A percentile compares a stretch with the other conserved stretches of the same genome.
phyloP scores from a whole-genome alignment of 2,113 vertebrate species.

The Syngnathus typhle region DNA sequence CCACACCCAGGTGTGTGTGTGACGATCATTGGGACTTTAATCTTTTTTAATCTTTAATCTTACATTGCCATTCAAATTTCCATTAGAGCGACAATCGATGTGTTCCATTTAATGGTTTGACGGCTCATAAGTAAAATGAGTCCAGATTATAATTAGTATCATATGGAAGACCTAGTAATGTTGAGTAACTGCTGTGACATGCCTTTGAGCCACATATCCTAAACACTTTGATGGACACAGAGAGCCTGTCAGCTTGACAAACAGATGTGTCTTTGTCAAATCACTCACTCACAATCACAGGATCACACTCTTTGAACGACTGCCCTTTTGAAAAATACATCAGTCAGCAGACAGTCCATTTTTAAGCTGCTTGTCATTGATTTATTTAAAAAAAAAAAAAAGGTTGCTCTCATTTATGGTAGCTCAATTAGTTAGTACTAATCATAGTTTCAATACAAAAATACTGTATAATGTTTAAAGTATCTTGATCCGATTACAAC shows the following conservation, averaged over 20 bases:
- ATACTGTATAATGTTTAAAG: too few relatives aligned
- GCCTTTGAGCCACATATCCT: slow-evolving; percentile 17
- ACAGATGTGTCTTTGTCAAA: slow-evolving; percentile 42
- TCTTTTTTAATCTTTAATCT: too few relatives aligned
- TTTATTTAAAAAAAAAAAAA: neutral
- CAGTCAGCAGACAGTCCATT: slow-evolving; percentile 55
- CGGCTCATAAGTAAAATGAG: neutral
- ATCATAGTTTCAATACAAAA: too few relatives aligned
- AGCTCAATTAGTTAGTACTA: too few relatives aligned
- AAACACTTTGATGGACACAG: slow-evolving; percentile 40
- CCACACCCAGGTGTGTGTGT: too few relatives aligned
- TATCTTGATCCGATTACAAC: too few relatives aligned
- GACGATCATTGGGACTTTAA: too few relatives aligned
- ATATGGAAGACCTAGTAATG: neutral
- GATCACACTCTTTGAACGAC: slow-evolving; percentile 41
- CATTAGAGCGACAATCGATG: neutral
- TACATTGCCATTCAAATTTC: neutral
- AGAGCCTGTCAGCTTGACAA: slow-evolving; percentile 40
- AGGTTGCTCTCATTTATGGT: neutral
- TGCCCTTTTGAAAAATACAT: slow-evolving; percentile 24
- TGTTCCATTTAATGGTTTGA: neutral
- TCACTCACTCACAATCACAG: slow-evolving; percentile 34
- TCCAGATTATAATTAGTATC: neutral
- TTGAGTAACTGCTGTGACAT: slow-evolving; percentile 19
- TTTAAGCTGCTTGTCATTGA: slow-evolving; percentile 18